phyloP scores from a whole-genome alignment of 1,140 invertebrate species.

The Zaprionus taronus region DNA sequence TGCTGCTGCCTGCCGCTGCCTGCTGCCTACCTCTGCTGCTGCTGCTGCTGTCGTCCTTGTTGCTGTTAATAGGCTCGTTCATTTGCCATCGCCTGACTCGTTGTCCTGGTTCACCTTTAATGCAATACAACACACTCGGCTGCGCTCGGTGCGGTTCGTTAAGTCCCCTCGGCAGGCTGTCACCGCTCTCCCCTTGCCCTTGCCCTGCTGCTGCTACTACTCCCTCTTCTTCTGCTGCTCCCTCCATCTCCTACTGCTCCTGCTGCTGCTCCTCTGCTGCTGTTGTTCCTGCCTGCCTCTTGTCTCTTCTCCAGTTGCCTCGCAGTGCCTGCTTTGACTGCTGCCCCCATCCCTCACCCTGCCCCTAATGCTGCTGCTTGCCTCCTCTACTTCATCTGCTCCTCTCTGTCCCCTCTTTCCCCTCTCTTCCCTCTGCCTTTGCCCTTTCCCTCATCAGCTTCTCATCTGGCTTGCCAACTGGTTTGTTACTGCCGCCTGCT shows the following conservation, averaged over 20 bases:
- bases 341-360: neutral
- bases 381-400: neutral
- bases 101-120: conserved; percentile 66
- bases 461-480: conserved; percentile 17
- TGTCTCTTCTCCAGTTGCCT: neutral
- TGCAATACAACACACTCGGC: conserved; percentile 81
- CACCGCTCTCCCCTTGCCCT: neutral
- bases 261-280: neutral
- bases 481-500: conserved; percentile 59
- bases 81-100: conserved; percentile 56
- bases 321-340: neutral
- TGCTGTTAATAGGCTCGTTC: conserved; percentile 80
- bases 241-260: neutral
- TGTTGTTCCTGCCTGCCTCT: neutral
- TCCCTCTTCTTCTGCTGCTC: neutral
- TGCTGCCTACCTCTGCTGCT: conserved; percentile 42
- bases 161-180: conserved; percentile 58
- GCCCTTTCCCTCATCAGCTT: neutral
- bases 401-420: neutral
- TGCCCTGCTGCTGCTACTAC: neutral
- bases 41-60: conserved; percentile 75
- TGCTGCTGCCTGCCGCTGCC: conserved; percentile 10
- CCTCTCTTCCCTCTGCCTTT: neutral
- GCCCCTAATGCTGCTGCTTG: neutral
- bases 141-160: conserved; percentile 79